Evolutionary conservation across 2,797 vertebrate species (phyloP), one percentile per base, ranked within the genome.

Genomic region (Acipenser ruthenus): DNA sequence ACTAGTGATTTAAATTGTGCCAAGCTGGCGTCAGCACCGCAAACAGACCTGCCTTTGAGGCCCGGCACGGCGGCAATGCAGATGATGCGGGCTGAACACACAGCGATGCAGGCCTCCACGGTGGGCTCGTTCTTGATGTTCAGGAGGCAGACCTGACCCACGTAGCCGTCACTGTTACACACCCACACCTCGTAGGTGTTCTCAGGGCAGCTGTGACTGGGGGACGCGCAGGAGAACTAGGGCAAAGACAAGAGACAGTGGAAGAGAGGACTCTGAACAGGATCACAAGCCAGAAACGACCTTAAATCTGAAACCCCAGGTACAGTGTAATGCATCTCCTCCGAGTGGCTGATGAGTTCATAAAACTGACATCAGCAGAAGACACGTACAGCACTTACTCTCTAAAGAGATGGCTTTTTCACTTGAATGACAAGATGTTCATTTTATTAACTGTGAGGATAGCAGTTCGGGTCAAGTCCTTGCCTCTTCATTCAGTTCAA

Each of bases 91-190:
- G 96, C 96, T 0, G 96, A 98, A 80, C 96, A 98, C 73, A 99
- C 96, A 0, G 96, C 96, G 2, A 99, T 99, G 73, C 96, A 99
- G 1, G 97, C 95, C 78, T 99, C 97, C 67, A 99, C 96, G 0
- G 93, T 96, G 13, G 96, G 96, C 82, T 98, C 95, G 0, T 93
- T 92, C 6, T 87, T 88, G 80, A 98, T 91, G 83, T 97, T 99
- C 70, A 99, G 85, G 70, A 99, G 81, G 72, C 97, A 99, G n/a
- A 99, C 96, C 88, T 99, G 96, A 18, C 97, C 97, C 65, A 99
- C 97, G 4, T 98, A 99, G 58, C 96, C 96, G 0, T 99, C 97
- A 0, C 95, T 98, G 86, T 99, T 99, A 75, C 97, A 99, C 68
- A 99, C 97, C 97, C 97, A 99, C 10, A 99, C 97, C 69, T 99